Base-by-base conservation (phyloP, 2,888 invertebrate genomes). In the Caenorhabditis sp. region DNA sequence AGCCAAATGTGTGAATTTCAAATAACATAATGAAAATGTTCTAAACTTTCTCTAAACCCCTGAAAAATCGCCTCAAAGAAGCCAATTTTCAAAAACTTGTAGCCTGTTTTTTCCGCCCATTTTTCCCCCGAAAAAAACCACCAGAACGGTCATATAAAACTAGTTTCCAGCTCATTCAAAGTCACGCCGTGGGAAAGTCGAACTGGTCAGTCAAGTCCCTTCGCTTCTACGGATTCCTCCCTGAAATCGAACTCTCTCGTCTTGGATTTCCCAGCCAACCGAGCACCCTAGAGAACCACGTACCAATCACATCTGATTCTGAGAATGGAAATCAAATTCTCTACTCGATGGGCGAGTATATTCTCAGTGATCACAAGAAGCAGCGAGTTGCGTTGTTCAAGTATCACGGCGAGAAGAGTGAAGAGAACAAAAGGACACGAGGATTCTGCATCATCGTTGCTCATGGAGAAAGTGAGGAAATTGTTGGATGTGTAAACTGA, bases 221-320 rank as follows among this genome's bases (percentile, higher is more conserved):
- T 19, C 28, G 28, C 1, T 38, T 76, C n/a, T 12, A 69, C 51
- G 76, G 76, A 69, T 69, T 76, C 28, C 38, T 76, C 1, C 58
- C 76, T 1, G 61, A 68, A 68, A 76, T 68, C 28, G 76, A 76
- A 8, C 31, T 76, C 1, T 61, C 41, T n/a, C 76, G 76, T 19
- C 22, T 69, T 14, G 58, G 58, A 49, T 49, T 51, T n/a, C 14
- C 12, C 19, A n/a, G 16, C 7, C 35, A 51, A 16, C 14, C 19
- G 19, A 24, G n/a, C 24, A 3, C 54, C 10, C 35, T 12, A 0
- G 61, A 58, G 10, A 7, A 2, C 6, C 19, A 76, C 24, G 26
- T 41, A 16, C 16, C n/a, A 5, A 26, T 76, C 3, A 49, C 58
- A 3, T 6, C 58, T 5, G 59, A 24, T 2, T 49, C 76, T 4